Evolutionary conservation across 2,888 invertebrate genomes (phyloP).

Genomic region (Mayetiola destructor): DNA sequence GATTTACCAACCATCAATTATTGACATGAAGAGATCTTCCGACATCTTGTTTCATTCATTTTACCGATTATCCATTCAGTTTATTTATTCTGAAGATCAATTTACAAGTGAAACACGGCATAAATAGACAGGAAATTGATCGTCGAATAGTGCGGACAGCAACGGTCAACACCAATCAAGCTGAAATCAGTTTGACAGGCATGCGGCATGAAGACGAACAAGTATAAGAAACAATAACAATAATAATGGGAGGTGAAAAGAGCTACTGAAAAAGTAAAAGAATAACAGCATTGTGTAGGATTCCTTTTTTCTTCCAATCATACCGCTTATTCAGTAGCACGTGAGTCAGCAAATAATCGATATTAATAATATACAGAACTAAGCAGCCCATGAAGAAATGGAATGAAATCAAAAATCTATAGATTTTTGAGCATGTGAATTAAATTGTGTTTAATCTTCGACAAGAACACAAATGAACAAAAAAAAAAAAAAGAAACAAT

Average conservation of each 20-base stretch:
- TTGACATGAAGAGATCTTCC: no score
- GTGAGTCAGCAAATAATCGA: slow-evolving; percentile 14
- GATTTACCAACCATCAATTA: slow-evolving; percentile 6
- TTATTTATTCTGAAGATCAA: slow-evolving; percentile 2
- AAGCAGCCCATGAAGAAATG: no score
- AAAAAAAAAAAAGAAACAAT: background rate
- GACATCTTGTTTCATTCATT: background rate
- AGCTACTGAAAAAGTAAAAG: background rate
- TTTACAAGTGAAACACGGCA: background rate
- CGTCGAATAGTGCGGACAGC: background rate
- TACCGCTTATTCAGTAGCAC: slow-evolving; percentile 6
- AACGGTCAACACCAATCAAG: background rate
- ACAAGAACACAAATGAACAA: no score
- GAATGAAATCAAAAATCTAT: no score
- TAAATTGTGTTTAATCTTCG: no score
- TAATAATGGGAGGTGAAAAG: no score
- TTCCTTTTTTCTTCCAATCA: background rate
- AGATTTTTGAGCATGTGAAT: no score
- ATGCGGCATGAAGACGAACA: background rate
- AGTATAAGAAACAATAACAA: background rate
- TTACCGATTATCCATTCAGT: background rate
- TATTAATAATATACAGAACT: slow-evolving; percentile 3
- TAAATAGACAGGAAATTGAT: slow-evolving; percentile 4
- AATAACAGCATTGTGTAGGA: background rate
- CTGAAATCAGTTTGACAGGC: background rate